phyloP scores from a whole-genome alignment of 1,140 invertebrate species.

The Eupeodes corollae region DNA sequence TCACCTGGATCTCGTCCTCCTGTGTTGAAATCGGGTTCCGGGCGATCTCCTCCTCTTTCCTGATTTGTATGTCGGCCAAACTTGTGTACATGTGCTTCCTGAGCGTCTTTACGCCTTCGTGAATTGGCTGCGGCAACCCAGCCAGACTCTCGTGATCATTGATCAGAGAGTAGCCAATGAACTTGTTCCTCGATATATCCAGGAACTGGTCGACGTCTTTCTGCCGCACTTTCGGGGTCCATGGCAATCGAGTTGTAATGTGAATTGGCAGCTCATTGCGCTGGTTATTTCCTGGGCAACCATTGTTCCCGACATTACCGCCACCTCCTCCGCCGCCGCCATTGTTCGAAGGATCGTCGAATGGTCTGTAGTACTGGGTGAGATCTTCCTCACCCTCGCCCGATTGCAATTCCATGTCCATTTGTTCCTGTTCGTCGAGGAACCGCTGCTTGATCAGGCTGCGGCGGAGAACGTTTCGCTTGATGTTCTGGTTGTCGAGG shows the following conservation, averaged over 20 bases:
- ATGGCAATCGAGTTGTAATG: conserved; percentile 56
- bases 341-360: conserved; percentile 38
- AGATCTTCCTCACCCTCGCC: conserved; percentile 40
- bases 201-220: conserved; percentile 87
- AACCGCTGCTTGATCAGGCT: conserved; percentile 72
- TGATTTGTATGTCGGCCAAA: conserved; percentile 69
- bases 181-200: conserved; percentile 84
- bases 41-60: conserved; percentile 71
- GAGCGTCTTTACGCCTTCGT: conserved; percentile 85
- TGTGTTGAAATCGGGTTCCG: conserved; percentile 64
- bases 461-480: conserved; percentile 45
- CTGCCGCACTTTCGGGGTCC: conserved; percentile 92
- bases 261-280: conserved; percentile 19
- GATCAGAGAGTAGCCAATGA: conserved; percentile 83
- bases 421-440: conserved; percentile 70
- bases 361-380: conserved; percentile 41
- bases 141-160: conserved; percentile 78
- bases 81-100: conserved; percentile 79
- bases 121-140: conserved; percentile 87
- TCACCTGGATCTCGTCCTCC: conserved; percentile 61
- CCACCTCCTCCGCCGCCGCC: conserved; percentile 8
- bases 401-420: conserved; percentile 48
- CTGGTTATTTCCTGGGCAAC: conserved; percentile 22
- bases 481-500: conserved; percentile 76
- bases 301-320: conserved; percentile 31